Base-by-base conservation (phyloP, 53 echinoderm and acorn worm genomes). In the Stichopus horrens region DNA sequence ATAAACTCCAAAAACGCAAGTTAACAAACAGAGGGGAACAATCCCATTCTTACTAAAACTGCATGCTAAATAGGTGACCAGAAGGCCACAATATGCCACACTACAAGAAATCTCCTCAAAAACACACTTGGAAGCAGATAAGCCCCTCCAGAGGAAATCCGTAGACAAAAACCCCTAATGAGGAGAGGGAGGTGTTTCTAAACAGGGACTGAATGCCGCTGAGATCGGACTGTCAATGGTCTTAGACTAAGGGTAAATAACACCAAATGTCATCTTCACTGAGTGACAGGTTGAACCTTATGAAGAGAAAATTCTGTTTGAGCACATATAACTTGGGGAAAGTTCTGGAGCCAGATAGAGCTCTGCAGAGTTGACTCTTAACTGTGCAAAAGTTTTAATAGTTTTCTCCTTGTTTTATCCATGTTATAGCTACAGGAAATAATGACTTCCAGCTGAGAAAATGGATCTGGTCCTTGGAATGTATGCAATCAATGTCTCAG, bases 181-280 rank as follows among this genome's bases (percentile, higher is more conserved):
- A 83, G 58, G 21, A 57, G 65, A 60, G 83, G 83, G 83, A 57
- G 83, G 83, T 83, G 83, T 83, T 83, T 83, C 83, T 83, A 83
- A 83, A 83, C 83, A 83, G 58, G 60, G 65, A 19, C n/a, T 58
- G 83, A 83, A 52, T 60, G 83, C 4, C 9, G 9, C 58, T 57
- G 57, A 55, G 83, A 57, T 55, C 0, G 57, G 22, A 78, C 51
- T 8, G 83, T 60, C 19, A 83, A 83, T 55, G 83, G 58, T 9
- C 23, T 83, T 57, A 83, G 57, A 55, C 19, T 21, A 55, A 23
- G 83, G 4, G 83, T 58, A 55, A 60, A 83, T 21, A 83, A 19
- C 21, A 23, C 23, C 14, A 14, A 16, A 23, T 83, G 83, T 83
- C 83, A 58, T 18, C 7, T 51, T 4, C 20, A n/a, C 21, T 83